Base-by-base conservation (phyloP, 1,140 invertebrate species). In the Halictus rubicundus region DNA sequence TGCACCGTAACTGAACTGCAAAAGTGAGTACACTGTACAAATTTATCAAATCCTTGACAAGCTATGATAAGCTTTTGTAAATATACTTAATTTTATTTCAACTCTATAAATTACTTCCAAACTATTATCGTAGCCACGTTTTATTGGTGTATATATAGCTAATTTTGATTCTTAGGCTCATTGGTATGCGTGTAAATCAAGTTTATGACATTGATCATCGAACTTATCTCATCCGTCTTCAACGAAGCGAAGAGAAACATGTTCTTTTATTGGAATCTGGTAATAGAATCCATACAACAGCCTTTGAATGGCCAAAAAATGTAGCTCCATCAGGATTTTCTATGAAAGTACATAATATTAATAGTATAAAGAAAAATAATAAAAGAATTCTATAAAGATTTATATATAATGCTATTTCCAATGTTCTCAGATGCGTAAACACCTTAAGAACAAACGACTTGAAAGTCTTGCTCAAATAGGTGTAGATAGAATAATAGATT, bases 261-360 rank as follows among this genome's bases (percentile, higher is more conserved):
- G 94, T 99, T 12, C 92, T 99, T 65, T 91, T 99, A 6, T 91
- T 99, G 6, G 99, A 99, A 94, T 99, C 98, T 10, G 99, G 98
- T 0, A 96, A 96, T 77, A 94, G 98, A 70, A 96, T 99, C 82
- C 99, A 99, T 91, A 96, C 96, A 68, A 99, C 99, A 23, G 96
- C 95, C 32, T 99, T 98, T 94, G 98, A 99, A 91, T 99, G 99
- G 99, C 98, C 98, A 1, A 99, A 99, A 94, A 98, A 98, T 95
- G 95, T 96, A 64, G 96, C 97, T 27, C 98, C 98, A 2, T 99
- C 98, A 21, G 97, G 98, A 2, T 99, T 99, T 91, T 97, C 97
- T 74, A 99, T 99, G 98, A 99, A 99, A 95, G 97, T 97, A 90
- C 32, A 59, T 54, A 71, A 42, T 59, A 70, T 52, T 21, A 66